Base-by-base conservation (phyloP, 2,797 vertebrate genomes). In the Sparidentex hasta region DNA sequence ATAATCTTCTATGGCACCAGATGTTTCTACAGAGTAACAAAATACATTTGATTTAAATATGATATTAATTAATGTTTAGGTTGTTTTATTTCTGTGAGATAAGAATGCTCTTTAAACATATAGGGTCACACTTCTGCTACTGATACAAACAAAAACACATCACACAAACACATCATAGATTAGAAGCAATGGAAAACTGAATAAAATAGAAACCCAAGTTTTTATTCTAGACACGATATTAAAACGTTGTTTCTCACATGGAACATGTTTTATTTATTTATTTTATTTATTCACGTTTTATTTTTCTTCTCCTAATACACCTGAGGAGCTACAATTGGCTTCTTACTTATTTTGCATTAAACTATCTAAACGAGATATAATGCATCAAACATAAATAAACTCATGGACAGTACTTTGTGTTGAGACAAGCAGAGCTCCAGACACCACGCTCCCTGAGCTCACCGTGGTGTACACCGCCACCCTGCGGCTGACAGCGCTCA, bases 401-500 rank as follows among this genome's bases (percentile, higher is more conserved):
- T 27, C 43, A 44, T 33, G 7, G 8, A 8, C 4, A 44, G 43
- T 11, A 5, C 11, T 44, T 13, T 33, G 33, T 33, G 54, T 27
- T 44, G 11, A 33, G 13, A 13, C 18, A 17, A 5, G 13, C 41
- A 33, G 25, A 23, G 27, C 0, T 1, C 9, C 33, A n/a, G 12
- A 20, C 33, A 8, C 33, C 29, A 29, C 29, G 6, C 29, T 4
- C 8, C 18, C 0, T 17, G 44, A 47, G 5, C 9, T n/a, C 43
- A 7, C 27, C 0, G 17, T 43, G 44, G 55, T 46, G 4, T 76
- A 0, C 68, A 9, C 8, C 41, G 74, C 85, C 88, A 0, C 61
- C 81, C 3, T 0, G 84, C 82, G 94, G 47, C 27, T 1, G 1
- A 3, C 2, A 3, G 0, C 0, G 2, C 1, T 68, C 20, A 74